Base-by-base conservation (phyloP, 2,113 vertebrate genomes). In the Zosterops hypoxanthus region DNA sequence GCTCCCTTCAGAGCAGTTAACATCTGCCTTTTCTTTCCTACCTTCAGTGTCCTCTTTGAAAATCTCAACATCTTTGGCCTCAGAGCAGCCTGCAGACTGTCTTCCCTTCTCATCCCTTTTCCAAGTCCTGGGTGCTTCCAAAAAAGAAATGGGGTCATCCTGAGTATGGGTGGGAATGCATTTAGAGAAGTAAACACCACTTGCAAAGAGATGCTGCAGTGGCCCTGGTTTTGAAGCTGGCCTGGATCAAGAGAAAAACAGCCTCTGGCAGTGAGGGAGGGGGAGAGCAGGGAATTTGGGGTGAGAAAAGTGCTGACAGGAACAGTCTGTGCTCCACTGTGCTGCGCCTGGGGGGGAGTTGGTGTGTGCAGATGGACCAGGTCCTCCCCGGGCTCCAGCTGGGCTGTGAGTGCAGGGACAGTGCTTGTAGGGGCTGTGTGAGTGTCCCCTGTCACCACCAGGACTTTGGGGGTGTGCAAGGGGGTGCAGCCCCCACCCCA, bases 231-330 rank as follows among this genome's bases (percentile, higher is more conserved):
- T 78, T 85, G 85, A 68, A 87, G 61, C 66, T 82, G 92, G 46
- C 71, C 61, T 88, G 80, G 60, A 88, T 88, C 33, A 24, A 90
- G 59, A 94, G 76, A 70, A 82, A 94, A 90, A 95, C 59, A 96
- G 79, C 82, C 88, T 90, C 90, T 80, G 87, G 78, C 87, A 89
- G 70, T 1, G 23, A 90, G 61, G 34, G 49, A 73, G 71, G 69
- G 47, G 63, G 44, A 75, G 82, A 79, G 61, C 29, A 28, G 85
- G 68, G 82, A 93, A 87, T 88, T 86, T 82, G 83, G 85, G 85
- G 69, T 0, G 60, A 79, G 19, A 66, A 76, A 34, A 79, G 59
- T 29, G 66, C 64, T 90, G 90, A 94, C 85, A 92, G 92, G 88
- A 97, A 24, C 92, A 94, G 64, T 65, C 79, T 93, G 95, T 87